A percentile compares a stretch with the other conserved stretches of the same genome.
phyloP scores from a whole-genome alignment of 2,113 vertebrate genomes.

The Parotia lawesii region DNA sequence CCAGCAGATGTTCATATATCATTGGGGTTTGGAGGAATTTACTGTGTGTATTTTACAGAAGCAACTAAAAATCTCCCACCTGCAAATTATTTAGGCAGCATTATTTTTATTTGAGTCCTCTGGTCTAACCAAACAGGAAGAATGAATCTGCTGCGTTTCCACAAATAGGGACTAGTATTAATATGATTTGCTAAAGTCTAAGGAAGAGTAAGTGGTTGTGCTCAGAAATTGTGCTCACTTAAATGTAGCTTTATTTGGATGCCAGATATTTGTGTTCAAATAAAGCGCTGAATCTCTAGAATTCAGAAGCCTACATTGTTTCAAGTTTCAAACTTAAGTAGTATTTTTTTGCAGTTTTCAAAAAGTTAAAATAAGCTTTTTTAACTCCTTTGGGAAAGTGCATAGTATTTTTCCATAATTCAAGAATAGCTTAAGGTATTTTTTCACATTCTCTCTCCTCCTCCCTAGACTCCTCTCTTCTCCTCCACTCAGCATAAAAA shows the following conservation, averaged over 20 bases:
- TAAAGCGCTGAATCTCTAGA: background rate
- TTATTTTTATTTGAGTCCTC: background rate
- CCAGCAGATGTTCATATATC: background rate
- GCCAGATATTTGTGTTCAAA: background rate
- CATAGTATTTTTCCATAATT: background rate
- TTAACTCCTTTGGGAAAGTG: background rate
- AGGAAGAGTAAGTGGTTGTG: background rate
- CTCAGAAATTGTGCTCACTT: background rate
- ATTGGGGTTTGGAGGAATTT: background rate
- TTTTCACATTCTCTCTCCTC: background rate
- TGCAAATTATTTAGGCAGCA: background rate
- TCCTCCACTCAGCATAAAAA: background rate
- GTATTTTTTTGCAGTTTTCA: background rate
- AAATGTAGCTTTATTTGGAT: background rate
- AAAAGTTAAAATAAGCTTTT: background rate
- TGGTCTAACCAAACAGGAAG: background rate
- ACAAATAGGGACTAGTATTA: background rate
- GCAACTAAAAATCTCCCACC: background rate
- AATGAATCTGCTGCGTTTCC: background rate
- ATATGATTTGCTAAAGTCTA: background rate
- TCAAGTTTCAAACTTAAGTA: background rate
- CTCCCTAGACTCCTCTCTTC: background rate
- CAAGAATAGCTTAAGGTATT: background rate
- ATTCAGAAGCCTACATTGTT: background rate
- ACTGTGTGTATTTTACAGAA: background rate